Base-by-base conservation (phyloP, 2,113 vertebrate genomes). In the Smithornis capensis region DNA sequence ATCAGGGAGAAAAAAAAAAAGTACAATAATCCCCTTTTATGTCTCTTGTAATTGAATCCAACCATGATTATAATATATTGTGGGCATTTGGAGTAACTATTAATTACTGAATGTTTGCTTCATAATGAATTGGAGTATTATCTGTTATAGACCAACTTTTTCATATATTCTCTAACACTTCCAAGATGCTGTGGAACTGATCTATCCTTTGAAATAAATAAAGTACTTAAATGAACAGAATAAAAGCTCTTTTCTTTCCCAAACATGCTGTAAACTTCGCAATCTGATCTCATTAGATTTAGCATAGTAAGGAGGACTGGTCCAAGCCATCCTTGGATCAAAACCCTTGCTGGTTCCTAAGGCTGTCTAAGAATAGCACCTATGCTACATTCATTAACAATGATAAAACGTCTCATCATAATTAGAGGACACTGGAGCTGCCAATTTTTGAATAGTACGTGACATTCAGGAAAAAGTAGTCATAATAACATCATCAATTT, bases 31-130 rank as follows among this genome's bases (percentile, higher is more conserved):
- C 91, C 68, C 65, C 78, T 96, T n/a, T 95, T 97, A 96, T 55
- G 92, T 96, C 88, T 68, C 12, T 91, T 86, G 79, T 94, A 96
- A 97, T 94, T 97, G 96, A 97, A 97, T 97, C 91, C 93, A 95
- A 95, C 76, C 85, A 91, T 49, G 55, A 94, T 94, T 95, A 96
- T 97, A 97, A 98, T 94, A 97, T 83, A 95, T 35, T 96, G 80
- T 82, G 89, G 91, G 89, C 70, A 97, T 80, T 86, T 97, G 94
- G 96, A 96, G 84, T 87, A 96, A 92, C 91, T 93, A 96, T 96
- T 97, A 97, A 98, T 97, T 92, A 95, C 55, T 92, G 63, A 94
- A 83, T 91, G 35, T 57, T 93, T 86, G 81, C 81, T 92, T 95
- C 92, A 94, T 96, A 97, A 98, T 97, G 86, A 97, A 97, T 95